Evolutionary conservation across 1,140 invertebrate genomes (phyloP), one percentile per base, ranked within the genome.

Genomic region (Drosophila elegans): DNA sequence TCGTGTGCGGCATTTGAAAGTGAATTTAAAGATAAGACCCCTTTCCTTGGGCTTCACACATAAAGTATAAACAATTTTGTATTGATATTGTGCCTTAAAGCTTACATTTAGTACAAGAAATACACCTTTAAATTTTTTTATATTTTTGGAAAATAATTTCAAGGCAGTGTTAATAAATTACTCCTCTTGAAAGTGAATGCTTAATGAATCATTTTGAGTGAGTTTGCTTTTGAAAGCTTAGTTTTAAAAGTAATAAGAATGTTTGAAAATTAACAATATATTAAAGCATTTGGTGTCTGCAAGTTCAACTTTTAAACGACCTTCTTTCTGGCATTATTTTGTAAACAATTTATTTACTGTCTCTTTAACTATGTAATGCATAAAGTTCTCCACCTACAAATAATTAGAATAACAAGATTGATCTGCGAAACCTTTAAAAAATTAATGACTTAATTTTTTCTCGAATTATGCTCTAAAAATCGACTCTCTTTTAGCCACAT

Each of bases 1-100:
- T 42, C 45, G 53, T 60, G 72, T 64, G 59, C 16, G 56, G 57
- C 42, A 56, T 78, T 63, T 63, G 81, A 78, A 80, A 74, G 77
- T 78, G 59, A 78, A 69, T 38, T 59, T 55, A 34, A 29, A 27
- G 16, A 71, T 48, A 56, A 4, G 16, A 0, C 27, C 27, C 3
- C 13, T 12, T 9, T 25, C 5, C 3, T 27, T 6, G 5, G 7
- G 16, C 16, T 27, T 4, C 9, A 27, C 16, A 3, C 16, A 7
- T 41, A 16, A 44, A 16, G 9, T 16, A 4, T 2, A 44, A 16
- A 16, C 7, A 6, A 44, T 21, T 44, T 44, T 5, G 39, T 42
- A 13, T 42, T 42, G 5, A 16, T 42, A 16, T 21, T 21, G 16
- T 21, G 16, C 3, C 11, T 38, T 38, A 10, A 38, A 9, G 36